These are phyloP conservation scores for Myiagra hebetior DNA, from an alignment of 2,113 vertebrate species.

Conservation along the genomic window DNA sequence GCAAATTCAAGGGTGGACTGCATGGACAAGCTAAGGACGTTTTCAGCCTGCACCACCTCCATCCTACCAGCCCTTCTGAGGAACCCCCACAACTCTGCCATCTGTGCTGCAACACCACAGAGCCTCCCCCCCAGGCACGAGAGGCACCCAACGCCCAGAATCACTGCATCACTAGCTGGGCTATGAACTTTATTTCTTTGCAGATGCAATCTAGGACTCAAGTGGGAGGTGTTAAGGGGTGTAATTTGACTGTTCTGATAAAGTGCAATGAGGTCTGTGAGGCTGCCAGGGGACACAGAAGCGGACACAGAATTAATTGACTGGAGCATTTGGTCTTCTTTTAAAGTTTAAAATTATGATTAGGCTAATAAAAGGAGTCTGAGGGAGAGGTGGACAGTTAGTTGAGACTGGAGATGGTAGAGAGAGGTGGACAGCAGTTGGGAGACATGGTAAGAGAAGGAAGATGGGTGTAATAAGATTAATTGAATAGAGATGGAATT, in stretches of 20 bases:
- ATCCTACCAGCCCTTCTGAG: neutral
- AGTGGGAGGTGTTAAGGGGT: neutral
- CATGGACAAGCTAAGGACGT: neutral
- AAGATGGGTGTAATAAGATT: neutral
- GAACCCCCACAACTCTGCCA: neutral
- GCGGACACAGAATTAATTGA: neutral
- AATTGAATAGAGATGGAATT: neutral
- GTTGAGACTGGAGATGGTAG: neutral
- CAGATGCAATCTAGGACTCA: constrained; percentile 6
- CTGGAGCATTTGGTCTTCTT: neutral
- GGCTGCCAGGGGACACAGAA: neutral
- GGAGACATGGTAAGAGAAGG: neutral
- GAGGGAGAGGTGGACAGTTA: neutral
- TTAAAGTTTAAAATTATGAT: neutral
- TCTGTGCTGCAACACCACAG: neutral
- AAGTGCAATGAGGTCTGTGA: neutral
- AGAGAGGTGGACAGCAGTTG: neutral
- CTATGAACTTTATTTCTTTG: neutral
- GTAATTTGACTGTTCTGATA: constrained; percentile 32
- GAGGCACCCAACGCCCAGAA: neutral
- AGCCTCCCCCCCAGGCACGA: neutral
- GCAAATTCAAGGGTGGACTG: neutral
- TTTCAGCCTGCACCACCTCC: neutral
- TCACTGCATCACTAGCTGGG: neutral
- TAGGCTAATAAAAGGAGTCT: neutral